Evolutionary conservation across 2,113 vertebrate species (phyloP).

Genomic region (Onychorhynchus coronatus): DNA sequence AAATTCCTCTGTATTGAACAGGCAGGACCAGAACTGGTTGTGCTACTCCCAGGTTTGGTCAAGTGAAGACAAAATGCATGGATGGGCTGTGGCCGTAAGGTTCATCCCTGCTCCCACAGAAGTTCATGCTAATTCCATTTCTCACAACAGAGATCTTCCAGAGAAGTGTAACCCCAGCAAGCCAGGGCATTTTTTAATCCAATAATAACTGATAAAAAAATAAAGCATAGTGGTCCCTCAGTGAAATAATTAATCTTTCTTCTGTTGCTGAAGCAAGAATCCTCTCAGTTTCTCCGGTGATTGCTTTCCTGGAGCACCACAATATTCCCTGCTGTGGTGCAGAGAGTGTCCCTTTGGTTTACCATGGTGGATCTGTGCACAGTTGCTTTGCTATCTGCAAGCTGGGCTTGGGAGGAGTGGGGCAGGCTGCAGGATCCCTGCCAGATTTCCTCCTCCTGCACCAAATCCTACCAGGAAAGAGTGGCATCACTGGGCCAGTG

Average conservation of each 20-base stretch:
- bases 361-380: background rate
- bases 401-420: background rate
- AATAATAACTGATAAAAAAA: background rate
- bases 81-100: background rate
- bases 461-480: background rate
- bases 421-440: fast-evolving
- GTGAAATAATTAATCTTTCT: background rate
- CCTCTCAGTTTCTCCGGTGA: background rate
- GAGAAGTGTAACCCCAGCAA: background rate
- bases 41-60: background rate
- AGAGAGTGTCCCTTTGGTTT: background rate
- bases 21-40: background rate
- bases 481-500: fast-evolving
- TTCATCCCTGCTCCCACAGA: background rate
- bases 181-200: background rate
- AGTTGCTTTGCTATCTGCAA: background rate
- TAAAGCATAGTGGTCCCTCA: background rate
- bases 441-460: background rate
- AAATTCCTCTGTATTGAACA: background rate
- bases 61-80: background rate
- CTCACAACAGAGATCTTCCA: background rate
- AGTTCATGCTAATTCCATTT: background rate
- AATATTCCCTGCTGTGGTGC: background rate
- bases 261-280: background rate
- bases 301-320: background rate